Conservation (phyloP, 2,888 invertebrate species). For the Melanotus villosus region DNA sequence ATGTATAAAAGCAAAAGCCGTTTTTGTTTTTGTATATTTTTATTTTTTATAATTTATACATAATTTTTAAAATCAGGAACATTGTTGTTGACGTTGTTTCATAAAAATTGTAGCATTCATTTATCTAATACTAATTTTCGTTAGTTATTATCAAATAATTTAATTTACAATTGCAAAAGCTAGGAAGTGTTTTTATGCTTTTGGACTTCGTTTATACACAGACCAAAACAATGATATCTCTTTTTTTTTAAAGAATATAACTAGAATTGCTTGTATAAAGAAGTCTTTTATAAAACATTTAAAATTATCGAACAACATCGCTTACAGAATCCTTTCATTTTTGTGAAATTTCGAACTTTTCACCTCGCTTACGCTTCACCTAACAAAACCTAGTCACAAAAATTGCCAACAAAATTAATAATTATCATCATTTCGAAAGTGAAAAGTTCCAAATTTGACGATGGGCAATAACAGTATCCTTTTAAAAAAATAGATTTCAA, state of each 20-base stretch:
- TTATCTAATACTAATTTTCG: constrained; percentile 45
- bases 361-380: too few relatives aligned
- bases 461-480: constrained; percentile 8
- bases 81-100: constrained; percentile 48
- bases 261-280: constrained; percentile 23
- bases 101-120: constrained; percentile 50
- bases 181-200: constrained; percentile 42
- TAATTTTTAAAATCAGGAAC: constrained; percentile 49
- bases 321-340: constrained; percentile 3
- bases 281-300: constrained; percentile 29
- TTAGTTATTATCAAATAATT: constrained; percentile 46
- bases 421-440: background rate
- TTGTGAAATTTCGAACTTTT: too few relatives aligned
- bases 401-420: background rate
- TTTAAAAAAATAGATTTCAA: constrained; percentile 20
- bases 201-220: constrained; percentile 41
- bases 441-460: constrained; percentile 10
- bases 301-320: constrained; percentile 10
- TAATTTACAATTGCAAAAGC: constrained; percentile 50
- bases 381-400: too few relatives aligned
- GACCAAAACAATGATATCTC: constrained; percentile 38
- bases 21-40: constrained; percentile 43
- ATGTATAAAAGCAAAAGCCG: background rate
- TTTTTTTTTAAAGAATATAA: constrained; percentile 19
- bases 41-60: constrained; percentile 49